Percentiles rank a stretch among this genome's conserved stretches.
Conservation (phyloP, 2,888 invertebrate species). For the Crematogaster levior region DNA sequence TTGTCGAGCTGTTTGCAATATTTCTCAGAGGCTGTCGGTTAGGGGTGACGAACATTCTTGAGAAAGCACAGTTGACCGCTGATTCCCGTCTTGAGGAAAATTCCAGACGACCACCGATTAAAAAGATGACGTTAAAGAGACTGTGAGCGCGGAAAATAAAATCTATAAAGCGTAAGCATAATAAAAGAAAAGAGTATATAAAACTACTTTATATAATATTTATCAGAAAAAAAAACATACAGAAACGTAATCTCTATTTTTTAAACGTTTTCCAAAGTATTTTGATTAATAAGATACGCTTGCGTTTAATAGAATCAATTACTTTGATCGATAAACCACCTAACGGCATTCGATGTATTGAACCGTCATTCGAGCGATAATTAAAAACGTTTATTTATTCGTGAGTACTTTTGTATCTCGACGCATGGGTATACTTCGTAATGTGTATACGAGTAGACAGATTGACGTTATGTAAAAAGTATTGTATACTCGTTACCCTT, state of each 20-base stretch:
- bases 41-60: slow-evolving; percentile 24
- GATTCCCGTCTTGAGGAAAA: slow-evolving; percentile 25
- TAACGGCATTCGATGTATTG: background rate
- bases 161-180: background rate
- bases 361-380: slow-evolving; percentile 8
- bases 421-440: slow-evolving; percentile 35
- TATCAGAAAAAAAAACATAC: background rate
- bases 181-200: background rate
- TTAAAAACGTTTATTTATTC: slow-evolving; percentile 41
- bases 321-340: background rate
- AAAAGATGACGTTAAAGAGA: slow-evolving; percentile 6
- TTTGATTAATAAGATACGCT: background rate
- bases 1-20: slow-evolving; percentile 49
- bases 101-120: slow-evolving; percentile 2
- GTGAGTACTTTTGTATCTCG: slow-evolving; percentile 25
- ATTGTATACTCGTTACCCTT: slow-evolving; percentile 44
- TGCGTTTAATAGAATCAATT: background rate
- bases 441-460: slow-evolving; percentile 30
- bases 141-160: background rate
- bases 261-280: background rate
- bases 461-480: slow-evolving; percentile 46
- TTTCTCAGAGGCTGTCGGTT: slow-evolving; percentile 25
- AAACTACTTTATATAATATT: background rate
- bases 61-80: slow-evolving; percentile 20
- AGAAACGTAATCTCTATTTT: background rate